phyloP scores from a whole-genome alignment of 64 coral and sea anemone species.

The Astreopora myriophthalma region DNA sequence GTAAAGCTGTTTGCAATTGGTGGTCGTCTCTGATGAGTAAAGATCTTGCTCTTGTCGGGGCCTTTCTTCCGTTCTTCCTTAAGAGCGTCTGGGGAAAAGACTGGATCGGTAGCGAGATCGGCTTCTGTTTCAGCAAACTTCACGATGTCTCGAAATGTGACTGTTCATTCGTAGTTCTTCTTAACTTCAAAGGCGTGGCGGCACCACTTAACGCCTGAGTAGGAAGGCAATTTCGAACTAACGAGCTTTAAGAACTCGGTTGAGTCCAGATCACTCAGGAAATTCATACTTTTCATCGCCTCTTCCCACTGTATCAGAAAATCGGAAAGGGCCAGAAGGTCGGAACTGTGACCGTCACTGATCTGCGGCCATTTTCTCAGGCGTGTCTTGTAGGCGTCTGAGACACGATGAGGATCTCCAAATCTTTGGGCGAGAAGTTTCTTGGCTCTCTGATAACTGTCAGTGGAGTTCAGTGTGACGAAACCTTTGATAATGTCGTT shows the following conservation, averaged over 20 bases:
- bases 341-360: neutral
- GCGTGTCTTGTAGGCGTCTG: neutral
- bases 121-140: conserved; percentile 28
- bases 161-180: neutral
- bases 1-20: neutral
- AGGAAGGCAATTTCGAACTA: conserved; percentile 36
- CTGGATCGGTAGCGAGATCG: conserved; percentile 55
- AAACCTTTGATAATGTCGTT: neutral
- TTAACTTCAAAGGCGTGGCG: neutral
- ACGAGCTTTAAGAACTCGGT: too few relatives aligned
- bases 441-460: neutral
- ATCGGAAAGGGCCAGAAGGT: neutral
- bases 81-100: conserved; percentile 22
- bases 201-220: conserved; percentile 49
- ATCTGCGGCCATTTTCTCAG: conserved; percentile 8
- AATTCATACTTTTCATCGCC: conserved; percentile 51
- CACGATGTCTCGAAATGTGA: conserved; percentile 36
- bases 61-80: neutral
- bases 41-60: neutral
- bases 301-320: conserved; percentile 34
- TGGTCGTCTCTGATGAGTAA: neutral
- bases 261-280: conserved; percentile 41
- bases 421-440: neutral
- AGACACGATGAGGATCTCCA: neutral
- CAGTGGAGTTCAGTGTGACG: too few relatives aligned